Evolutionary conservation across 1,140 invertebrate species (phyloP).

Genomic region (Hylaeus anthracinus): DNA sequence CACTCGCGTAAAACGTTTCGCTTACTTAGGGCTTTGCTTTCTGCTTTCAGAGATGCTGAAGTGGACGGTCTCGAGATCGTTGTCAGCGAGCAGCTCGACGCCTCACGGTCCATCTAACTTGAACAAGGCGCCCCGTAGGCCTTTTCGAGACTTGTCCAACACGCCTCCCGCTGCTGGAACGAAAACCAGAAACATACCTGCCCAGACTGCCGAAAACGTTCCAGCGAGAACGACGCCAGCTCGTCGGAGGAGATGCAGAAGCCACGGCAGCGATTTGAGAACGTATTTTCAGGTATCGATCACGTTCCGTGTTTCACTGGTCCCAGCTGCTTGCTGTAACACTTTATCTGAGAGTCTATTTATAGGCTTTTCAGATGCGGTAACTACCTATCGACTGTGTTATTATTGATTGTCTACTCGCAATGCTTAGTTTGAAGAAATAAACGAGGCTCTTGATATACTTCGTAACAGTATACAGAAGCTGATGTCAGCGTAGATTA

Average conservation of each 20-base stretch:
- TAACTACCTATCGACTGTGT: no score
- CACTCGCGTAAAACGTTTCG: background rate
- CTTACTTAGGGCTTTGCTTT: conserved; percentile 18
- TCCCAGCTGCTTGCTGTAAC: no score
- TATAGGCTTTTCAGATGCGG: no score
- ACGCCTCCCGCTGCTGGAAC: conserved; percentile 73
- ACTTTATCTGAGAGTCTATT: no score
- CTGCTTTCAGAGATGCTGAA: conserved; percentile 74
- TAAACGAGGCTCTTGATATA: no score
- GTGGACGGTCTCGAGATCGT: conserved; percentile 80
- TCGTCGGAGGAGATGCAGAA: conserved; percentile 74
- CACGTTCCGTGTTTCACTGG: no score
- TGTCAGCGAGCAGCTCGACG: conserved; percentile 76
- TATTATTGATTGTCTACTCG: no score
- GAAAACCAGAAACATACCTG: conserved; percentile 49
- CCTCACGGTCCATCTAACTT: conserved; percentile 72
- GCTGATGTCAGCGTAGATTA: no score
- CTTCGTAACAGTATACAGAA: no score
- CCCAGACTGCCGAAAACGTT: conserved; percentile 39
- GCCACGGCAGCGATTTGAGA: conserved; percentile 76
- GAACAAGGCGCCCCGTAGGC: conserved; percentile 69
- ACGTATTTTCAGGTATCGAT: conserved; percentile 76
- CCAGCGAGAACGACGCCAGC: conserved; percentile 65
- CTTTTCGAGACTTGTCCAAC: conserved; percentile 77
- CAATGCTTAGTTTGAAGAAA: no score